Conservation (phyloP, 2,113 vertebrate species). For the Pao palembangensis region DNA sequence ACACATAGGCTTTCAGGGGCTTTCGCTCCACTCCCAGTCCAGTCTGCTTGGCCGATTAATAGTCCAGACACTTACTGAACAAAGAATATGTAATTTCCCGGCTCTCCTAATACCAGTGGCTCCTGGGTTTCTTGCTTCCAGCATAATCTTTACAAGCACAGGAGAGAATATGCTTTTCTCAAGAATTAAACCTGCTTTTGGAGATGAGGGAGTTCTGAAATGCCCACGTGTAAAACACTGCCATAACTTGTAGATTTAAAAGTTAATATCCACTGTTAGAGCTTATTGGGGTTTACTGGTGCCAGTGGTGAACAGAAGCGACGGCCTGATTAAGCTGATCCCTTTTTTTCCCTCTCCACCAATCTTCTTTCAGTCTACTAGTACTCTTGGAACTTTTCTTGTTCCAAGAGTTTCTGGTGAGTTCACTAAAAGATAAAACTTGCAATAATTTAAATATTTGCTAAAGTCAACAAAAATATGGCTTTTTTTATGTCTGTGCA, state of each 20-base stretch:
- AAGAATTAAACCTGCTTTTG: conserved; percentile 64
- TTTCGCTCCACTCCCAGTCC: conserved; percentile 55
- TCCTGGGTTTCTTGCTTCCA: conserved; percentile 52
- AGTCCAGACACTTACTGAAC: conserved; percentile 61
- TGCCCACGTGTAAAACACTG: conserved; percentile 42
- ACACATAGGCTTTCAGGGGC: conserved; percentile 44
- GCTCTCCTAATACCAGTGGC: conserved; percentile 60
- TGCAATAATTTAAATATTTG: too few species aligned
- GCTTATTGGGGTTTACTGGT: conserved; percentile 34
- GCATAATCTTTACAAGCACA: conserved; percentile 59
- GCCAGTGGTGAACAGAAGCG: neutral
- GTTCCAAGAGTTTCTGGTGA: too few species aligned
- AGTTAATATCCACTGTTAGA: conserved; percentile 38
- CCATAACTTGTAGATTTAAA: conserved; percentile 40
- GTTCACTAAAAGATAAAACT: too few species aligned
- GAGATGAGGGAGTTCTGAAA: conserved; percentile 40
- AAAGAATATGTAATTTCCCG: conserved; percentile 60
- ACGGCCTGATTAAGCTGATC: conserved; percentile 1
- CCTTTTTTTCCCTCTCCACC: neutral
- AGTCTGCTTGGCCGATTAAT: conserved; percentile 68
- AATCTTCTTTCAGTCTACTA: too few species aligned
- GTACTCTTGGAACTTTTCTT: too few species aligned
- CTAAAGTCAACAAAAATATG: too few species aligned
- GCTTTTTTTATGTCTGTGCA: too few species aligned
- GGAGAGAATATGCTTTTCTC: conserved; percentile 40